Percentiles rank a stretch among this genome's conserved stretches.
Conservation (phyloP, 2,888 invertebrate species). For the Philaethria dido region DNA sequence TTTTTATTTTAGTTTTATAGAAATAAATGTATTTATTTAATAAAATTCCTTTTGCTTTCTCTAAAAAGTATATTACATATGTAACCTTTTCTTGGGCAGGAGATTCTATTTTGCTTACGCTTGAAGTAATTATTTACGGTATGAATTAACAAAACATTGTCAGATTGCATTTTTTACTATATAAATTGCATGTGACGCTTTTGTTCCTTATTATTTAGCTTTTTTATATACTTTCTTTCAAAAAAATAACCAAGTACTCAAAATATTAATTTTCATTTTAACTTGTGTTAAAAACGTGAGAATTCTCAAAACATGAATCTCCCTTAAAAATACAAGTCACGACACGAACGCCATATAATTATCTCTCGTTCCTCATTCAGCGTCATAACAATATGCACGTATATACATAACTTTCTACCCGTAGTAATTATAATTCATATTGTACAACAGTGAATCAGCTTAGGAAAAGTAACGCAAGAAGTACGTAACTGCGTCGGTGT, state of each 20-base stretch:
- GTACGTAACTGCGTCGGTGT: conserved; percentile 45
- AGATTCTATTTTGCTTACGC: no score
- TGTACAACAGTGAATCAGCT: conserved; percentile 41
- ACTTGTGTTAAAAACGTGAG: neutral
- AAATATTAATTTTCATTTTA: neutral
- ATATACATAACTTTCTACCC: conserved; percentile 12
- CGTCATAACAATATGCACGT: neutral
- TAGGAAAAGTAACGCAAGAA: conserved; percentile 49
- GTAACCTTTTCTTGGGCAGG: no score
- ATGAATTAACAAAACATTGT: no score
- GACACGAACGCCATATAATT: conserved; percentile 13
- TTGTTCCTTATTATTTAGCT: neutral
- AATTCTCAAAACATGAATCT: neutral
- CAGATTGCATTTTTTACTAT: no score
- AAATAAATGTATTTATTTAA: no score
- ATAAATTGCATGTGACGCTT: no score
- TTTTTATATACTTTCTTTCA: neutral
- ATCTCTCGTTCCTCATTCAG: neutral
- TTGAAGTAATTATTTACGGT: no score
- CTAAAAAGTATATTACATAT: no score
- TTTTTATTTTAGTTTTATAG: neutral
- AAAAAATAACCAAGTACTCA: neutral
- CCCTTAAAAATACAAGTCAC: conserved; percentile 15
- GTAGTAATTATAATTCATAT: conserved; percentile 39
- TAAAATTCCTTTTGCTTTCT: no score